Evolutionary conservation across 2,888 invertebrate genomes (phyloP), one percentile per base, ranked within the genome.

Genomic region (Deladenus siricidicola): DNA sequence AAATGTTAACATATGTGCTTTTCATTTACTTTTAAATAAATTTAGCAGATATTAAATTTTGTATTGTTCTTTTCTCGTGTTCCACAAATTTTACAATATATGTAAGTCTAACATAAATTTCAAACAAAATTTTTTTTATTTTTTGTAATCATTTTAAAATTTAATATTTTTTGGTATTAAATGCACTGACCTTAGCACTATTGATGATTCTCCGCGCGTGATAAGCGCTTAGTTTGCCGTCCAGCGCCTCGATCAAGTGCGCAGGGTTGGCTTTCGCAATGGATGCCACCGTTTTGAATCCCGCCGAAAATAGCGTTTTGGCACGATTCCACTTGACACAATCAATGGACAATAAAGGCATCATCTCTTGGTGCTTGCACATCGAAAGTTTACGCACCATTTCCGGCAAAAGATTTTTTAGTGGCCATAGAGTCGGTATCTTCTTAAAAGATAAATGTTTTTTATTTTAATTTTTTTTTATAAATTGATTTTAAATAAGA

Each of bases 261-360:
- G 85, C n/a, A 82, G 80, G 0, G 87, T 85, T 80, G 91, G 83
- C 78, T 88, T 87, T 60, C 19, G 62, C 65, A 23, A 74, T 70
- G 43, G 64, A 56, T 24, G 63, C 61, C 24, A 73, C 70, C 4
- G 66, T 75, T 47, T 85, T 87, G 80, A 85, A 92, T 0, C 93
- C 93, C 1, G 89, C 89, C 43, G 86, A 85, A 78, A 85, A 86
- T 50, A 94, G 82, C 80, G 90, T 89, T 67, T 86, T 84, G 0
- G 93, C 93, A 63, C 93, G 85, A 64, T 87, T 88, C 86, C 87
- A 86, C 83, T 88, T 89, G 2, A 94, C 90, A 23, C 86, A 85
- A 1, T 93, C 92, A 69, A 94, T 83, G 68, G 90, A 88, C 86
- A 94, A 85, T 23, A 96, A 83, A 14, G 87, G 86, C 34, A 86